Conservation (phyloP, 2,797 vertebrate species). For the Anabas testudineus region DNA sequence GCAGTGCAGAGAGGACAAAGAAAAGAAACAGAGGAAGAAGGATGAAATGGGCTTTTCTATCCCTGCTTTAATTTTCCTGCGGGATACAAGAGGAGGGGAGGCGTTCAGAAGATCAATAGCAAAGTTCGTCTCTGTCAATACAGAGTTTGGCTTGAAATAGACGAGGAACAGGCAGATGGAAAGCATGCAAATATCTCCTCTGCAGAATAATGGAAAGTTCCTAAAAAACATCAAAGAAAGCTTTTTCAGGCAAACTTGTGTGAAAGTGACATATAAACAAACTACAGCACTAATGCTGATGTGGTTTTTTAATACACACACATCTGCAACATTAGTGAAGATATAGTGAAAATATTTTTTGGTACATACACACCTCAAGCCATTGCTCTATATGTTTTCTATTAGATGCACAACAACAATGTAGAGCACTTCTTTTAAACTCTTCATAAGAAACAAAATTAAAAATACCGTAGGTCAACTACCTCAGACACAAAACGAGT, state of each 20-base stretch:
- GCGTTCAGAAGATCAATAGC: conserved; percentile 66
- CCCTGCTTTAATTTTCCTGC: conserved; percentile 71
- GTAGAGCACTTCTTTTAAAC: conserved; percentile 6
- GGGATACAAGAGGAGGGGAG: conserved; percentile 53
- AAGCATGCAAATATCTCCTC: conserved; percentile 29
- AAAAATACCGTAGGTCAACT: too few species aligned
- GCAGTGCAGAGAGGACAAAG: conserved; percentile 64
- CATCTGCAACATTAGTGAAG: conserved; percentile 1
- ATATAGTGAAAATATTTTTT: background rate
- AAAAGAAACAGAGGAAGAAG: conserved; percentile 44
- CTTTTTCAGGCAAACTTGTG: conserved; percentile 2
- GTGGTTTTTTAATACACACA: background rate
- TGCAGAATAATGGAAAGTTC: conserved; percentile 33
- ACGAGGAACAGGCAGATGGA: conserved; percentile 27
- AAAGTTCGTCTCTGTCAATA: conserved; percentile 72
- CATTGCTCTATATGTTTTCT: conserved; percentile 4
- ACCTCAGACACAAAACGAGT: conserved; percentile 8
- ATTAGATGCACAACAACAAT: background rate
- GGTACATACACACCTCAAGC: background rate
- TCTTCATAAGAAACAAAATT: conserved; percentile 14
- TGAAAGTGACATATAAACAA: conserved; percentile 1
- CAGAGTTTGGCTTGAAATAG: conserved; percentile 55
- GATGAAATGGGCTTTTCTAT: conserved; percentile 57
- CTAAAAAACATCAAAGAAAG: conserved; percentile 23
- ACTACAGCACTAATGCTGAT: background rate